A percentile compares a stretch with the other conserved stretches of the same genome.
phyloP scores from a whole-genome alignment of 1,140 invertebrate genomes.

The Heliconius hewitsoni region DNA sequence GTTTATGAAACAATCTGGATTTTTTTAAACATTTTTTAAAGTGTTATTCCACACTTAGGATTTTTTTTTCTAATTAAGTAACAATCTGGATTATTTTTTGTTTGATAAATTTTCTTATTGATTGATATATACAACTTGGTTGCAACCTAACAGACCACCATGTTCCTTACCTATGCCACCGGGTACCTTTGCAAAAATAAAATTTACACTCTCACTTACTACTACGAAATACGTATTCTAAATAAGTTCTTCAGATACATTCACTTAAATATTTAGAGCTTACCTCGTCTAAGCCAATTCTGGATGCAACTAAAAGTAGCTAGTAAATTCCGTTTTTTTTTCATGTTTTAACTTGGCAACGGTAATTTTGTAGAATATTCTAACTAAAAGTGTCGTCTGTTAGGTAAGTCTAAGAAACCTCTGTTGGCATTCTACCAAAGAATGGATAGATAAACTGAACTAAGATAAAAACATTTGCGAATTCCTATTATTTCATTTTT shows the following conservation, averaged over 20 bases:
- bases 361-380: slow-evolving; percentile 45
- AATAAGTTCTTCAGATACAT: slow-evolving; percentile 14
- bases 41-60: too few relatives aligned
- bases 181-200: not conserved
- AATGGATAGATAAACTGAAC: slow-evolving; percentile 40
- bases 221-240: not conserved
- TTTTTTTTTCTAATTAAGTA: too few relatives aligned
- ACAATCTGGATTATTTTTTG: too few relatives aligned
- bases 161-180: too few relatives aligned
- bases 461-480: slow-evolving; percentile 44
- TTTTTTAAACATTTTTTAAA: too few relatives aligned
- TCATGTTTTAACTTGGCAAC: slow-evolving; percentile 43
- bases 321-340: slow-evolving; percentile 35
- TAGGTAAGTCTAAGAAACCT: slow-evolving; percentile 45
- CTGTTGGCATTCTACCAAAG: slow-evolving; percentile 43
- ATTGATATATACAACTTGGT: too few relatives aligned
- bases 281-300: slow-evolving; percentile 27
- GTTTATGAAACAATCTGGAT: too few relatives aligned
- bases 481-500: slow-evolving; percentile 38
- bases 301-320: slow-evolving; percentile 31
- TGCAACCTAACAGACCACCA: too few relatives aligned
- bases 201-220: not conserved
- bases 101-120: too few relatives aligned
- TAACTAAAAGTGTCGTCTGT: slow-evolving; percentile 43
- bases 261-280: slow-evolving; percentile 36